These are phyloP conservation scores for Drosophila melanica DNA, from an alignment of 1,140 invertebrate genomes.

Conservation along the genomic window DNA sequence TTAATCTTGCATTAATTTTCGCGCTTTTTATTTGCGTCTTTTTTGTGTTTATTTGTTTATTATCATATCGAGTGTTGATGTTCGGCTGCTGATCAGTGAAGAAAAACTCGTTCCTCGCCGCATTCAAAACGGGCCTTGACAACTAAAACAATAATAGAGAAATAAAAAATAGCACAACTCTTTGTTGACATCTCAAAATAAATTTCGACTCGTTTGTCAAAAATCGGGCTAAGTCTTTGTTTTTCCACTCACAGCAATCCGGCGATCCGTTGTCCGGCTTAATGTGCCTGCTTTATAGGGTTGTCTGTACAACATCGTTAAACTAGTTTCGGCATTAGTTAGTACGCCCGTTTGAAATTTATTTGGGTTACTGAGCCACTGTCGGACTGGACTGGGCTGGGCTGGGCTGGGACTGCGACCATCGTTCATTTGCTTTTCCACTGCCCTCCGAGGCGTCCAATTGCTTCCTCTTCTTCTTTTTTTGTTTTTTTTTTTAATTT, in stretches of 20 bases:
- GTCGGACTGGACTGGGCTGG: no score
- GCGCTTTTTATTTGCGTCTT: constrained; percentile 64
- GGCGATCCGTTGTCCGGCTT: constrained; percentile 15
- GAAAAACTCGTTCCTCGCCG: constrained; percentile 14
- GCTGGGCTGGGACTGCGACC: constrained; percentile 14
- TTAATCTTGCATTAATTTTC: constrained; percentile 58
- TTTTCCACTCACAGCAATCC: constrained; percentile 26
- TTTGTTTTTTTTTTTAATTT: background rate
- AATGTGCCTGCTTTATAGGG: constrained; percentile 66
- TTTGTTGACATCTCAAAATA: constrained; percentile 29
- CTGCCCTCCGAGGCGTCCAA: constrained; percentile 1
- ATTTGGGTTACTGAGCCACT: constrained; percentile 72
- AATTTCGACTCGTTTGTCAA: constrained; percentile 40
- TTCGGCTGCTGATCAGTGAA: constrained; percentile 38
- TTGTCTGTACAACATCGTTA: constrained; percentile 58
- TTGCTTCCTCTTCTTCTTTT: background rate
- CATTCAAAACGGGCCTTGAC: constrained; percentile 38
- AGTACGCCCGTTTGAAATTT: constrained; percentile 55
- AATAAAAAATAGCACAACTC: constrained; percentile 44
- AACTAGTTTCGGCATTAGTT: constrained; percentile 70
- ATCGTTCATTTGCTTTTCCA: constrained; percentile 21
- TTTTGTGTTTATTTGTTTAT: constrained; percentile 43
- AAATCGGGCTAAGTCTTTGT: constrained; percentile 36
- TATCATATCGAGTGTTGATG: constrained; percentile 32
- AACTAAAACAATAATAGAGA: constrained; percentile 8